Conservation (phyloP, 2,888 invertebrate species). For the Xylocampa areola region DNA sequence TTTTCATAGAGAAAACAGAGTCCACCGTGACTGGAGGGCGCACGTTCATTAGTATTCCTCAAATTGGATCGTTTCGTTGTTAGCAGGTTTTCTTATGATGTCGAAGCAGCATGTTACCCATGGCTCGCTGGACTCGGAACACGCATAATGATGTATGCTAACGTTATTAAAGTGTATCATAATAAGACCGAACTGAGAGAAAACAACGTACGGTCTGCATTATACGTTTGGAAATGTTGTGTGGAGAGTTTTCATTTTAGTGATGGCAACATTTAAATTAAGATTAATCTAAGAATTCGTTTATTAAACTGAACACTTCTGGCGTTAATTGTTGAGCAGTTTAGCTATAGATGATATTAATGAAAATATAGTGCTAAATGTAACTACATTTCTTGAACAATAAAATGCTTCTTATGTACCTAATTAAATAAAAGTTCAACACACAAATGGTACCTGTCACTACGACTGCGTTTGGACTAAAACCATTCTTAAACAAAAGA, state of each 20-base stretch:
- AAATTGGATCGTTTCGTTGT: slow-evolving; percentile 64
- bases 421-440: too few species aligned
- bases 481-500: too few species aligned
- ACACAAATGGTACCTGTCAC: too few species aligned
- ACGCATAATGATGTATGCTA: slow-evolving; percentile 83
- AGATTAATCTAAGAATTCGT: too few species aligned
- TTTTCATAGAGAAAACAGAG: slow-evolving; percentile 75
- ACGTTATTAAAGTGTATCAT: slow-evolving; percentile 80
- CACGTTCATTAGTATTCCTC: slow-evolving; percentile 72
- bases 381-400: too few species aligned
- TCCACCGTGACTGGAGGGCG: slow-evolving; percentile 51
- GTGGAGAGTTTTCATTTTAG: background rate
- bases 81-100: slow-evolving; percentile 66
- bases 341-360: too few species aligned
- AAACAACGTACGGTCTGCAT: slow-evolving; percentile 66
- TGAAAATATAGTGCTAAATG: too few species aligned
- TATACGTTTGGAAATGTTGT: slow-evolving; percentile 34
- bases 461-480: too few species aligned
- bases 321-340: too few species aligned
- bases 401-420: too few species aligned
- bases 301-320: too few species aligned
- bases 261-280: too few species aligned
- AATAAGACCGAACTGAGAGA: slow-evolving; percentile 78
- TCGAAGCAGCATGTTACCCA: slow-evolving; percentile 69
- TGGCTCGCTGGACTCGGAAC: slow-evolving; percentile 75